Conservation (phyloP, 2,113 vertebrate species). For the Grantiella picta region DNA sequence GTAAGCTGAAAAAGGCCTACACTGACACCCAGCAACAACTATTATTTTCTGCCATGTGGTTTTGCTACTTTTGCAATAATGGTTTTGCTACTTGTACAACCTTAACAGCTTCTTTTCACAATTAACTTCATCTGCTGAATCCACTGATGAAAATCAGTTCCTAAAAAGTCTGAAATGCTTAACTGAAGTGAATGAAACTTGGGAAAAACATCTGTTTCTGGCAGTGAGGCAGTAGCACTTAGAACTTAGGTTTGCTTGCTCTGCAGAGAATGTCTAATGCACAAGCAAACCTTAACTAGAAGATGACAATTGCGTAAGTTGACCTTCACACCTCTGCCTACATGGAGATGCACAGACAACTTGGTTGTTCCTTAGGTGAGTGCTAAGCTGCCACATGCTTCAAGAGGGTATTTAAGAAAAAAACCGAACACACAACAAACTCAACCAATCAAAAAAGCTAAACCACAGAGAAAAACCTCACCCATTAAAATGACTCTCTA, state of each 20-base stretch:
- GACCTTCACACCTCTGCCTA: background rate
- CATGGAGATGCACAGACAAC: background rate
- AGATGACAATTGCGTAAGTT: background rate
- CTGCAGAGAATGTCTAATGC: background rate
- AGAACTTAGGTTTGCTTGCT: background rate
- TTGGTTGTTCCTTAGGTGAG: background rate
- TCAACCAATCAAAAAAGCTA: background rate
- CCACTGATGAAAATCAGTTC: background rate
- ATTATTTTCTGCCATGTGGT: background rate
- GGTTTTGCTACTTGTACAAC: background rate
- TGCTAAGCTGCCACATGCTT: background rate
- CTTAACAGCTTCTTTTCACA: background rate
- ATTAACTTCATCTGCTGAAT: background rate
- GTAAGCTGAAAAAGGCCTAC: background rate
- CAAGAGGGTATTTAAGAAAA: background rate
- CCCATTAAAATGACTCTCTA: accelerated
- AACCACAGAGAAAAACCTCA: background rate
- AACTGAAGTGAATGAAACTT: background rate
- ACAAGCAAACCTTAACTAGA: background rate
- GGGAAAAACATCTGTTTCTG: background rate
- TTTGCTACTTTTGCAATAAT: background rate
- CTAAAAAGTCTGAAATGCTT: background rate
- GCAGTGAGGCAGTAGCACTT: background rate
- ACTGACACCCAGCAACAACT: background rate
- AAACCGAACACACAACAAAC: background rate